Evolutionary conservation across 37 sponge, comb jelly and placozoan species (phyloP), one percentile per base, ranked within the genome.

Genomic region (Spongilla lacustris): DNA sequence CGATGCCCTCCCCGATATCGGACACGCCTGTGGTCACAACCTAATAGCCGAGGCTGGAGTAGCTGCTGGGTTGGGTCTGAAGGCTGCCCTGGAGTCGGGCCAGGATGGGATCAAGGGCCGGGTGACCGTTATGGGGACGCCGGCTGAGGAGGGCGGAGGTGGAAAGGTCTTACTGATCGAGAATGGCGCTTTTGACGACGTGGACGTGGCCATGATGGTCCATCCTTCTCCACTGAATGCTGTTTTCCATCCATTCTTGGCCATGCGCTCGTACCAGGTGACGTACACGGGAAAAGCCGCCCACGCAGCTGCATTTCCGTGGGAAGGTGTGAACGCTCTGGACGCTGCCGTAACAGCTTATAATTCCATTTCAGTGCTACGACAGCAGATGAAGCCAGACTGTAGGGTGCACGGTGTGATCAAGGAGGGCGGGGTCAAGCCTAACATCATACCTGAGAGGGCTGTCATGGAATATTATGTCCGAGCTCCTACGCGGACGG

Each of bases 21-120:
- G 96, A 0, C 96, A 96, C 73, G 96, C 94, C 4, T 96, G 96
- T 80, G 96, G 96, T 34, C 96, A 96, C 83, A 96, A 96, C 75
- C 76, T 96, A 33, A 96, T 96, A 77, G 93, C 96, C 32, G 89
- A 88, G 68, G 96, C 94, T 13, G 95, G 95, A 41, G 29, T 93
- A 2, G 96, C 86, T 27, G 96, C 96, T 67, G 96, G 86, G 33
- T n/a, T 96, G 69, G 91, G 86, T 6, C 41, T 96, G 26, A 96
- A 96, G 74, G 89, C 79, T 31, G 88, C 49, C 23, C 41, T 96
- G 83, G 89, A 93, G 69, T 4, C 76, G 6, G 71, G 17, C 6
- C 71, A 86, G 34, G 66, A 34, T 21, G 86, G 71, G 48, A 46
- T 37, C 80, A n/a, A 31, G 58, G 89, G 89, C 17, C 36, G 30